These are phyloP conservation scores for Leucania comma DNA, from an alignment of 2,888 invertebrate genomes.

Conservation along the genomic window DNA sequence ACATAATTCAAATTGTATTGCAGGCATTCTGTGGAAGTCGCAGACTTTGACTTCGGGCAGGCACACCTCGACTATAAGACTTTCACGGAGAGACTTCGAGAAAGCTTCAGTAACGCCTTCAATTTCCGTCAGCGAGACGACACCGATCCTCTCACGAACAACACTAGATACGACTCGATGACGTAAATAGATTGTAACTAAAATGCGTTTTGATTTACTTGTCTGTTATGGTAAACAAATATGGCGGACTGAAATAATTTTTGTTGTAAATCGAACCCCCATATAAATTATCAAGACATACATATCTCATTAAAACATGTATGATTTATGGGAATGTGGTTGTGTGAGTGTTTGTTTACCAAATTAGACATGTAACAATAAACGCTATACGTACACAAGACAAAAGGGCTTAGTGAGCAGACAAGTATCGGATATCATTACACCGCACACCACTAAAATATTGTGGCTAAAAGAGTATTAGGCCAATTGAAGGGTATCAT, in stretches of 20 bases:
- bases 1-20: constrained; percentile 42
- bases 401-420: constrained; percentile 23
- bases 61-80: constrained; percentile 97
- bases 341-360: constrained; percentile 7
- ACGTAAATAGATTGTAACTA: constrained; percentile 73
- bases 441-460: background rate
- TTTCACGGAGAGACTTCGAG: constrained; percentile 95
- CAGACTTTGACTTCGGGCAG: constrained; percentile 97
- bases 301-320: background rate
- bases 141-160: constrained; percentile 82
- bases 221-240: constrained; percentile 38
- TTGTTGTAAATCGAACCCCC: background rate
- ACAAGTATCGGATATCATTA: constrained; percentile 2
- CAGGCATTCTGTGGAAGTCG: constrained; percentile 96
- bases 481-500: background rate
- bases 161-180: constrained; percentile 91
- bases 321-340: background rate
- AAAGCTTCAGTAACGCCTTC: constrained; percentile 92
- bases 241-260: background rate
- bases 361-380: constrained; percentile 8
- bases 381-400: constrained; percentile 25
- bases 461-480: background rate
- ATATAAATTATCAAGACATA: background rate
- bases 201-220: background rate
- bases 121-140: constrained; percentile 82